Evolutionary conservation across 2,113 vertebrate species (phyloP), one percentile per base, ranked within the genome.

Genomic region (Nothocercus julius): DNA sequence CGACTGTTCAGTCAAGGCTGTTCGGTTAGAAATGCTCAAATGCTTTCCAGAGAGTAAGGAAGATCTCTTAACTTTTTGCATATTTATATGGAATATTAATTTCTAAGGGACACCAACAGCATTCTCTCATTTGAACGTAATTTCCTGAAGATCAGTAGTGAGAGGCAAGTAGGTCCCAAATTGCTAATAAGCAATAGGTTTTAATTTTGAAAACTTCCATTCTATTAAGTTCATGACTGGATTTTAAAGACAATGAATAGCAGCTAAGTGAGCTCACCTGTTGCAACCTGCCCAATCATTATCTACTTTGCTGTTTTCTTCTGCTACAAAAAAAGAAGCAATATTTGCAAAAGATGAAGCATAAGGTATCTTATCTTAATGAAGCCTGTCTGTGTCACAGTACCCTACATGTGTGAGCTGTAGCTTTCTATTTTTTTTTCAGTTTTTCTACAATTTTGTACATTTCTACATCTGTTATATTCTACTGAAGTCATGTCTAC

Each of bases 211-310:
- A 87, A 59, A 80, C 58, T 30, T 94, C 96, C 88, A 90, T 88
- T 74, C 84, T 42, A 92, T 93, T 83, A 77, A 93, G 62, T 87
- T 87, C 69, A 54, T 62, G 21, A 95, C 77, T 92, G 49, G 38
- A 67, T 92, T 95, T 95, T 40, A 78, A 93, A 92, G 92, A 63
- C 70, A 89, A 75, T 91, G 76, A 79, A 89, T 95, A 90, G 88
- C 85, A 67, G 91, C 92, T 93, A 95, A 95, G 49, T 85, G 90
- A 96, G 90, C 44, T 85, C 93, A 94, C 90, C 93, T 97, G 91
- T 95, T 96, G 44, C 85, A 49, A 91, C 86, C 64, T 82, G 84
- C 22, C 56, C 82, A 51, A n/a, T 94, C 54, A 44, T 2, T 6
- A 16, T 51, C 6, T 68, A 21, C 34, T 61, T 51, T 59, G 18